Evolutionary conservation across 2,888 invertebrate genomes (phyloP).

Genomic region (Apamea anceps): DNA sequence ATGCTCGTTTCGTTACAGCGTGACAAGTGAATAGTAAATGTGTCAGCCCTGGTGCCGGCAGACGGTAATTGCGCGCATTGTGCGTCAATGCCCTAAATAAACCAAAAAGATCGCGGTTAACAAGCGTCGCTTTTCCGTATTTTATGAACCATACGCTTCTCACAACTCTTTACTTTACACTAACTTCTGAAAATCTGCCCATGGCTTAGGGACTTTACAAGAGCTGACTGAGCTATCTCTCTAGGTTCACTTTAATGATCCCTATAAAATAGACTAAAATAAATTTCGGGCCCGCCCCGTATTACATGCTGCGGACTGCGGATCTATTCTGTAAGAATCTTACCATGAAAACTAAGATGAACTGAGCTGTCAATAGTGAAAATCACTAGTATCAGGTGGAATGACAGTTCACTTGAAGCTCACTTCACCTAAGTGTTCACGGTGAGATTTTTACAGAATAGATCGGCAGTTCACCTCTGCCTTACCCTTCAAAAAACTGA

Average conservation of each 20-base stretch:
- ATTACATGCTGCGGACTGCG: neutral
- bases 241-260: neutral
- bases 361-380: too few species aligned
- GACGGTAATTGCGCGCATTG: conserved; percentile 61
- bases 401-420: too few species aligned
- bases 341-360: too few species aligned
- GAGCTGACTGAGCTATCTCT: neutral
- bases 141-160: conserved; percentile 54
- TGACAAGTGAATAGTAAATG: conserved; percentile 32
- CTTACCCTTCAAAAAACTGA: too few species aligned
- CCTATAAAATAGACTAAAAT: neutral
- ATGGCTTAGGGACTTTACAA: conserved; percentile 4
- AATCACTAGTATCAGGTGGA: too few species aligned
- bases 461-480: neutral
- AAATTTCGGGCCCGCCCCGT: neutral
- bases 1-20: conserved; percentile 13
- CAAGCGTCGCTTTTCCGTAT: conserved; percentile 58
- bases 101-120: conserved; percentile 60
- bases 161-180: conserved; percentile 9
- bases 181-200: neutral
- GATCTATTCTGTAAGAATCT: too few species aligned
- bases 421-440: too few species aligned
- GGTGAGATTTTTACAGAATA: too few species aligned
- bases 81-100: conserved; percentile 81
- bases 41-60: conserved; percentile 61